phyloP scores from a whole-genome alignment of 2,113 vertebrate genomes.

The Melanocharis versteri region DNA sequence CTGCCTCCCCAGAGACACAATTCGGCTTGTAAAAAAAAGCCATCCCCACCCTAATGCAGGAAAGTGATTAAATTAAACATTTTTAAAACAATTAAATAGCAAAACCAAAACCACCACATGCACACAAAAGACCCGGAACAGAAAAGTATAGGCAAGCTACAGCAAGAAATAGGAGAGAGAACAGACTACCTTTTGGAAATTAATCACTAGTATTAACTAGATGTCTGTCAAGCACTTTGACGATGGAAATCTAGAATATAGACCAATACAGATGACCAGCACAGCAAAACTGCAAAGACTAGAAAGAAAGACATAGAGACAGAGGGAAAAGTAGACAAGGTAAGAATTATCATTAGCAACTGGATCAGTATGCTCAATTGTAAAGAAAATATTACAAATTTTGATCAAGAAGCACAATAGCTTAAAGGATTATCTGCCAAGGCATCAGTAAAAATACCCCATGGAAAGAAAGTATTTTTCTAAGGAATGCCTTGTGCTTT shows the following conservation, averaged over 20 bases:
- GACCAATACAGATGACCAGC: constrained; percentile 17
- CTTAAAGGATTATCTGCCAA: neutral
- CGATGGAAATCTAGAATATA: constrained; percentile 26
- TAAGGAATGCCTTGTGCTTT: neutral
- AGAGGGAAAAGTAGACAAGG: constrained; percentile 12
- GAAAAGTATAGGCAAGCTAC: neutral
- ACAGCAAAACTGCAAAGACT: constrained; percentile 54
- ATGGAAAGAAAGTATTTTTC: neutral
- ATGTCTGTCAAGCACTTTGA: constrained; percentile 50
- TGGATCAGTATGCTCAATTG: neutral
- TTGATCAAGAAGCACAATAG: neutral
- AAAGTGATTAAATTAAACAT: neutral
- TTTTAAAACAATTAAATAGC: neutral
- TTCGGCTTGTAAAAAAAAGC: neutral
- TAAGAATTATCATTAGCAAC: constrained; percentile 18
- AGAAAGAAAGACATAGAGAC: neutral
- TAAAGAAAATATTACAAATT: neutral
- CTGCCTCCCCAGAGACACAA: neutral
- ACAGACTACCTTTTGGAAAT: constrained; percentile 43
- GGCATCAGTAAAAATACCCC: neutral
- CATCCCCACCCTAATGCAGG: neutral
- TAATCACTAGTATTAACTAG: constrained; percentile 57
- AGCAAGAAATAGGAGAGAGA: constrained; percentile 38
- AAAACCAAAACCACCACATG: neutral
- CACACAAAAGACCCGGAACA: neutral